These are phyloP conservation scores for Sula dactylatra DNA, from an alignment of 2,113 vertebrate species.

Conservation along the genomic window DNA sequence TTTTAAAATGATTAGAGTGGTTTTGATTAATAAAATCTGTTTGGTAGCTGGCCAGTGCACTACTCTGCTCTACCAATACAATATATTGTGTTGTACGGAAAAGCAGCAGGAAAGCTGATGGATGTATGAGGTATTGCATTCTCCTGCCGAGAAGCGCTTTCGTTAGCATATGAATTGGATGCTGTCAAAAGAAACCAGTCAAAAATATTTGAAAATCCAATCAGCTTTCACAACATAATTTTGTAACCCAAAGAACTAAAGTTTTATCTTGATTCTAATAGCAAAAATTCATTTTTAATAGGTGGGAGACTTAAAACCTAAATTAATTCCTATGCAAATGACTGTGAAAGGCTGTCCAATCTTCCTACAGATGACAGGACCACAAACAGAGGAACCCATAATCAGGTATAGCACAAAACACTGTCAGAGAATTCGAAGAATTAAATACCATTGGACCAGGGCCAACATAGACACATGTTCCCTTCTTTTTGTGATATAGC, in stretches of 20 bases:
- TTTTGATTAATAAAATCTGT: slow-evolving; percentile 11
- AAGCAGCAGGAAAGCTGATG: background rate
- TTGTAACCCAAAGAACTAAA: background rate
- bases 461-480: background rate
- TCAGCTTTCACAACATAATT: background rate
- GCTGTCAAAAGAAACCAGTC: background rate
- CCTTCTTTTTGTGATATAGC: background rate
- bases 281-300: slow-evolving; percentile 30
- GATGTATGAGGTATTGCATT: background rate
- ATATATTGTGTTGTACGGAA: background rate
- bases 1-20: background rate
- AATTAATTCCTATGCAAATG: slow-evolving; percentile 82
- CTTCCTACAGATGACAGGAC: slow-evolving; percentile 85
- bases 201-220: background rate
- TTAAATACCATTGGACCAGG: background rate
- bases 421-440: background rate
- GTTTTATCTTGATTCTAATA: background rate
- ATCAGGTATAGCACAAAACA: slow-evolving; percentile 75
- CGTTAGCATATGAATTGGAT: background rate
- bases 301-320: slow-evolving; percentile 81
- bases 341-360: slow-evolving; percentile 88
- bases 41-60: slow-evolving; percentile 1
- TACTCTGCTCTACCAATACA: background rate
- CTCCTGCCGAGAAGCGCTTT: background rate
- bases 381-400: slow-evolving; percentile 68